Base-by-base conservation (phyloP, 2,797 vertebrate species). In the Dendrocincla fuliginosa region DNA sequence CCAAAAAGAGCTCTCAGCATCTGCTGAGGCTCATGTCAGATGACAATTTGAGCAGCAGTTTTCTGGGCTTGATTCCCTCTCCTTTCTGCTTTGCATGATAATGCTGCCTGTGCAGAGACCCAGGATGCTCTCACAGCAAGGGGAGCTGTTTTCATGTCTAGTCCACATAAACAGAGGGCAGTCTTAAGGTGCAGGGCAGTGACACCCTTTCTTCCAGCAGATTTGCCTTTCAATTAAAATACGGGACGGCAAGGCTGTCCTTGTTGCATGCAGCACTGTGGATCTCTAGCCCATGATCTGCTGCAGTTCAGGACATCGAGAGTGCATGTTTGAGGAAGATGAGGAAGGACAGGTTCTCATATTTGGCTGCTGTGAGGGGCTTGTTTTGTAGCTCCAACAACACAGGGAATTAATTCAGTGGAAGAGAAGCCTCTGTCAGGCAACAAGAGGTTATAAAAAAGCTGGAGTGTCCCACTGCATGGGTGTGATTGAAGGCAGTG, bases 181-280 rank as follows among this genome's bases (percentile, higher is more conserved):
- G 20, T 14, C 17, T 41, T 10, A 2, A 37, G 76, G 55, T 33
- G 53, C 79, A 55, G 46, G 44, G 9, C n/a, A 65, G 60, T 4
- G 47, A 19, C 16, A 30, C 2, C 6, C 32, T 56, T 2, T 2
- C 39, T 80, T 57, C 46, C 68, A 42, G 47, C n/a, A 33, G 27
- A 16, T 41, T 4, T 52, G 20, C 28, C 30, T 53, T 70, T 64
- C 57, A 44, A 0, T 39, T 44, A 4, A 22, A 42, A 5, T 28
- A 1, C 0, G 37, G 35, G 32, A 7, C 16, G 20, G 30, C 0
- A 0, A 65, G 56, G n/a, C 22, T 53, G 4, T 28, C 27, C 37
- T 44, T 27, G 12, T 28, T 13, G 6, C 27, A 1, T 20, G 25
- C 33, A 82, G 55, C 30, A 13, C 27, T 12, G 0, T 6, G 37